phyloP scores from a whole-genome alignment of 1,140 invertebrate genomes.

The Bombus sibiricus region DNA sequence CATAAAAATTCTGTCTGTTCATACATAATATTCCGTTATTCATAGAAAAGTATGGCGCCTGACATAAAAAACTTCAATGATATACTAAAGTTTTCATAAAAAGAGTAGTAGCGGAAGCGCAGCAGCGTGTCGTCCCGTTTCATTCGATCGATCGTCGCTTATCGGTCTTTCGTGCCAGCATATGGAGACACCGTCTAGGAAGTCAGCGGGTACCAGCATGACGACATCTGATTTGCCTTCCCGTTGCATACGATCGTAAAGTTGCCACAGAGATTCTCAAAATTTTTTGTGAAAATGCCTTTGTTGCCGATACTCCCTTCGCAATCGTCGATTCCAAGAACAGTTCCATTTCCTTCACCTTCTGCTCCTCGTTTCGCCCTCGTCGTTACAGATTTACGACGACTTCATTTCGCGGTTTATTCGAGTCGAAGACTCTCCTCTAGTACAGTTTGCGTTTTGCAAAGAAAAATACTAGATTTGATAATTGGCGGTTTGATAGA shows the following conservation, averaged over 20 bases:
- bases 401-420: conserved; percentile 37
- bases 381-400: conserved; percentile 31
- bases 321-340: conserved; percentile 40
- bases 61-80: neutral
- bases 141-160: conserved; percentile 43
- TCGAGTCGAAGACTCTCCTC: neutral
- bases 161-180: conserved; percentile 54
- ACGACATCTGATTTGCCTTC: conserved; percentile 41
- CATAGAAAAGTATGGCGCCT: neutral
- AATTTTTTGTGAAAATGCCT: conserved; percentile 29
- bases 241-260: conserved; percentile 50
- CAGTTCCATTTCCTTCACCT: neutral
- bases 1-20: neutral
- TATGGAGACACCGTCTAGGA: conserved; percentile 43
- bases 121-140: conserved; percentile 46
- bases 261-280: neutral
- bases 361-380: neutral
- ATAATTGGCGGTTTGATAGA: neutral
- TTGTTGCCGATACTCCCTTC: neutral
- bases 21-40: neutral
- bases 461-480: neutral
- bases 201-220: conserved; percentile 67
- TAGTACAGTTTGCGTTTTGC: neutral
- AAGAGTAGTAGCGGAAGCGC: neutral
- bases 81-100: neutral